Conservation (phyloP, 2,797 vertebrate genomes). For the Macropus fuliginosus region DNA sequence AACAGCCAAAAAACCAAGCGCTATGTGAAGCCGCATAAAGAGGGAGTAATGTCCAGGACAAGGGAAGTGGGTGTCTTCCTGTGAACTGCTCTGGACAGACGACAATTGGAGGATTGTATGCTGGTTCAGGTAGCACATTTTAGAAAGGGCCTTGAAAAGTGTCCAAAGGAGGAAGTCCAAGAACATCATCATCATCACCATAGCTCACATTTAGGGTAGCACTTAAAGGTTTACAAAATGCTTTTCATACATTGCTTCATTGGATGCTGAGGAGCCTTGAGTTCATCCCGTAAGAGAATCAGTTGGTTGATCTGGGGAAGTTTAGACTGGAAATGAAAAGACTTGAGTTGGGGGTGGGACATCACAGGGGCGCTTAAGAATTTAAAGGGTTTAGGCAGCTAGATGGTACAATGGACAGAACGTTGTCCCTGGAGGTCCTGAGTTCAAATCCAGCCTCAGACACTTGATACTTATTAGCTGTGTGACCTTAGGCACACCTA, state of each 20-base stretch:
- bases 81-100: background rate
- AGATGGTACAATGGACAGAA: too few relatives aligned
- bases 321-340: background rate
- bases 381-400: background rate
- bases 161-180: background rate
- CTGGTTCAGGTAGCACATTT: background rate
- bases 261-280: background rate
- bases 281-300: background rate
- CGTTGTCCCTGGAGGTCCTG: too few relatives aligned
- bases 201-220: background rate
- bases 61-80: background rate
- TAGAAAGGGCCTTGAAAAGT: background rate
- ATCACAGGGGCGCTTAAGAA: background rate
- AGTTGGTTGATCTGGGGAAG: background rate
- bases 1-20: background rate
- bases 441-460: too few relatives aligned
- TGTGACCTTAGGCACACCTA: too few relatives aligned
- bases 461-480: too few relatives aligned
- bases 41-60: background rate
- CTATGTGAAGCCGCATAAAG: background rate
- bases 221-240: background rate
- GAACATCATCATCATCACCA: background rate
- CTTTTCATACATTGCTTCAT: background rate
- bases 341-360: background rate
- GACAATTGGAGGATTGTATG: background rate